phyloP scores from a whole-genome alignment of 1,140 invertebrate species.

The Drosophila dunni region DNA sequence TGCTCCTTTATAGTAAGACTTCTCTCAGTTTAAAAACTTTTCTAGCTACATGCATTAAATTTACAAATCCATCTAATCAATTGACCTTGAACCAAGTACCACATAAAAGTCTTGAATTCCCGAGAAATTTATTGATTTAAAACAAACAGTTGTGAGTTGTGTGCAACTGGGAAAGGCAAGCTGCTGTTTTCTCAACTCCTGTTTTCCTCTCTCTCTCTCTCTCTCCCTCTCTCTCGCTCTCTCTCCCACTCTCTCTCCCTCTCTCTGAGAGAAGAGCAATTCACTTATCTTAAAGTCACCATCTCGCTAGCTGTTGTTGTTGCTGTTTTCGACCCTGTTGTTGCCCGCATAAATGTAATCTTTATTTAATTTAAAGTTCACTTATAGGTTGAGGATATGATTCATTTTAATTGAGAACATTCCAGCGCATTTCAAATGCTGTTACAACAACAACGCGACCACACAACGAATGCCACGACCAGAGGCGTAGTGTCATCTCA shows the following conservation, averaged over 20 bases:
- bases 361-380: slow-evolving; percentile 77
- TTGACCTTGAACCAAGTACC: slow-evolving; percentile 1
- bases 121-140: not conserved
- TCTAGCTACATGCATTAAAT: too few relatives aligned
- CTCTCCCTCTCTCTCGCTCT: too few relatives aligned
- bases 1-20: too few relatives aligned
- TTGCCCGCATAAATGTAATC: slow-evolving; percentile 60
- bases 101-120: not conserved
- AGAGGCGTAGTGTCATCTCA: slow-evolving; percentile 8
- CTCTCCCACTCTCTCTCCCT: too few relatives aligned
- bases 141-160: not conserved
- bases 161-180: not conserved
- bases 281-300: slow-evolving; percentile 14
- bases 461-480: not conserved
- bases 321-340: slow-evolving; percentile 17
- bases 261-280: slow-evolving; percentile 7
- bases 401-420: slow-evolving; percentile 77
- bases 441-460: slow-evolving; percentile 22
- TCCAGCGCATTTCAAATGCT: slow-evolving; percentile 48
- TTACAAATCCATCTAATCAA: not conserved
- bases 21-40: too few relatives aligned
- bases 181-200: not conserved
- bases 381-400: slow-evolving; percentile 79
- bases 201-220: not conserved
- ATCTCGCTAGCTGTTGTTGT: slow-evolving; percentile 10